phyloP scores from a whole-genome alignment of 2,113 vertebrate genomes.

The Lathamus discolor region DNA sequence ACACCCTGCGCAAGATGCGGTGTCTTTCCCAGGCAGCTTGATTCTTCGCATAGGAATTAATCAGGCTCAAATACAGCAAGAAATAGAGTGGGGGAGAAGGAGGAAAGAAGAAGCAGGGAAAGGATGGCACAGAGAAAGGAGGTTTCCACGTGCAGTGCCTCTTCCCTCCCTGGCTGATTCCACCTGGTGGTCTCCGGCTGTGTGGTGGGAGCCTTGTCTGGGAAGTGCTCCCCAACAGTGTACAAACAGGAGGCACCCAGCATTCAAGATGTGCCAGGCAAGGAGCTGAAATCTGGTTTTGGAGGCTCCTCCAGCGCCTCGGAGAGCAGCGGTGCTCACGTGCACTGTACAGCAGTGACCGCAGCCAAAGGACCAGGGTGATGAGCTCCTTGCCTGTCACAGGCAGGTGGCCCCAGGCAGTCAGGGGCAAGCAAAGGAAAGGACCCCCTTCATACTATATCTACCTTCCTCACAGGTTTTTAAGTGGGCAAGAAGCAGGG shows the following conservation, averaged over 20 bases:
- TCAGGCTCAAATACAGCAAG: background rate
- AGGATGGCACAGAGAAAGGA: background rate
- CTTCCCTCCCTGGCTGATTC: background rate
- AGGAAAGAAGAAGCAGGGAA: background rate
- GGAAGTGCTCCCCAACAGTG: background rate
- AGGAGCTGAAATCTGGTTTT: background rate
- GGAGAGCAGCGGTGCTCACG: accelerated
- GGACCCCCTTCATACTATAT: background rate
- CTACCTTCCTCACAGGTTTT: background rate
- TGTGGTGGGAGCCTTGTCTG: background rate
- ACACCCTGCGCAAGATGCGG: background rate
- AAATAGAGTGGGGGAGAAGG: background rate
- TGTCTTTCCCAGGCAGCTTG: background rate
- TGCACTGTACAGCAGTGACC: background rate
- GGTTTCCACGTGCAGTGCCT: background rate
- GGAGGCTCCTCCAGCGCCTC: background rate
- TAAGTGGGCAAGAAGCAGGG: background rate
- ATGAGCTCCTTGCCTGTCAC: background rate
- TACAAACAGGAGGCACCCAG: background rate
- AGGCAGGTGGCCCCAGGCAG: background rate
- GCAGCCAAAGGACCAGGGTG: background rate
- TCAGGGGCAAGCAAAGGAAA: background rate
- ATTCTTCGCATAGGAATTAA: background rate
- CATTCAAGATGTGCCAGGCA: background rate
- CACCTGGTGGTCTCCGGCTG: background rate